phyloP scores from a whole-genome alignment of 2,113 vertebrate genomes.

The Eurypyga helias region DNA sequence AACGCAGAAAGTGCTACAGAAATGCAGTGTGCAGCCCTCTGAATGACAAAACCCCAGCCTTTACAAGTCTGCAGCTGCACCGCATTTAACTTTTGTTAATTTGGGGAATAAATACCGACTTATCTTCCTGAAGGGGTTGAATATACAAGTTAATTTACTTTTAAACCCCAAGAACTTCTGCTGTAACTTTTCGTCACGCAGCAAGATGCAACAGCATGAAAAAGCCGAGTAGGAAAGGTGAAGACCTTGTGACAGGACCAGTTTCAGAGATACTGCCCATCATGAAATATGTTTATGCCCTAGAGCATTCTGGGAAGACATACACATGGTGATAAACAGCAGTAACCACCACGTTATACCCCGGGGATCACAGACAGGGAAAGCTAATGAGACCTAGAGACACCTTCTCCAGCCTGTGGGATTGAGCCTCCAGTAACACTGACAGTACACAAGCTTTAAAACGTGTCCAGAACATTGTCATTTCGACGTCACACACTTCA shows the following conservation, averaged over 20 bases:
- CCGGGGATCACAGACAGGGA: neutral
- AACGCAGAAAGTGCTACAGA: slow-evolving; percentile 12
- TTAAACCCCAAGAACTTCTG: neutral
- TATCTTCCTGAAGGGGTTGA: neutral
- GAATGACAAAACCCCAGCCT: neutral
- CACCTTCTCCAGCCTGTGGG: neutral
- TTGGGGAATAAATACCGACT: neutral
- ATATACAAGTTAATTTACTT: neutral
- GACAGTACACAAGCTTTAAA: slow-evolving; percentile 13
- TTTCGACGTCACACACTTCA: slow-evolving; percentile 22
- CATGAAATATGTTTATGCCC: neutral
- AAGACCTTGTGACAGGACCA: neutral
- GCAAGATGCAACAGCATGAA: neutral
- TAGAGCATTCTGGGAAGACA: neutral
- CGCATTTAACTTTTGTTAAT: neutral
- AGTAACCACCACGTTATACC: neutral
- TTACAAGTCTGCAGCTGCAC: neutral
- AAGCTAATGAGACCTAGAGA: neutral
- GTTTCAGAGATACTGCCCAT: neutral
- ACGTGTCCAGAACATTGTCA: neutral
- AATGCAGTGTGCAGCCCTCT: neutral
- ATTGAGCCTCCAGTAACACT: slow-evolving; percentile 5
- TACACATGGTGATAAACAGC: neutral
- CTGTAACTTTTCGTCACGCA: neutral
- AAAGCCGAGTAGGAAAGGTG: neutral